A percentile compares a stretch with the other conserved stretches of the same genome.
Conservation (phyloP, 2,888 invertebrate genomes). For the Xestoiulus laeticollis region DNA sequence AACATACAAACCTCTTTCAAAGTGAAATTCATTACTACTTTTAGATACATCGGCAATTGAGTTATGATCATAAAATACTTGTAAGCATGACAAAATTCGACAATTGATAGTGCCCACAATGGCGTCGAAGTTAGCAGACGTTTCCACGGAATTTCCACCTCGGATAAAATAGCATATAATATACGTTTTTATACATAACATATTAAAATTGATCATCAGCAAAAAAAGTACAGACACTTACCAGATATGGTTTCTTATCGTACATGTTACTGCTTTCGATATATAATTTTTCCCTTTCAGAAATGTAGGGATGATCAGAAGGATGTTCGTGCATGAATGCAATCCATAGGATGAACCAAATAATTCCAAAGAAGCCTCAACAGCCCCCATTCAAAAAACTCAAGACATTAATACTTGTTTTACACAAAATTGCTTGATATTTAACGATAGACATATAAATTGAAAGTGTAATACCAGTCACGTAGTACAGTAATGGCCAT, state of each 20-base stretch:
- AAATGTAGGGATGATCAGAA: constrained; percentile 1
- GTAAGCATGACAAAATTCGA: background rate
- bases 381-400: background rate
- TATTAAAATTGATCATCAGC: background rate
- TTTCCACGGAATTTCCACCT: constrained; percentile 20
- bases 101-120: constrained; percentile 17
- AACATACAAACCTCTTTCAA: background rate
- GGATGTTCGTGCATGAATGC: background rate
- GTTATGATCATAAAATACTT: constrained; percentile 39
- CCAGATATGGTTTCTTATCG: background rate
- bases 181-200: background rate
- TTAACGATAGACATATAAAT: too few species aligned
- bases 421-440: too few species aligned
- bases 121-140: background rate
- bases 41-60: constrained; percentile 46
- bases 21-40: constrained; percentile 41
- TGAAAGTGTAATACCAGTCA: background rate
- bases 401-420: too few species aligned
- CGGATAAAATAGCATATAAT: background rate
- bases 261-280: constrained; percentile 18
- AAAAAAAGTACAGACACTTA: background rate
- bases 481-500: background rate
- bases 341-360: constrained; percentile 43
- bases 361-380: background rate
- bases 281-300: constrained; percentile 5